Conservation (phyloP, 2,113 vertebrate species). For the Rhizomys pruinosus region DNA sequence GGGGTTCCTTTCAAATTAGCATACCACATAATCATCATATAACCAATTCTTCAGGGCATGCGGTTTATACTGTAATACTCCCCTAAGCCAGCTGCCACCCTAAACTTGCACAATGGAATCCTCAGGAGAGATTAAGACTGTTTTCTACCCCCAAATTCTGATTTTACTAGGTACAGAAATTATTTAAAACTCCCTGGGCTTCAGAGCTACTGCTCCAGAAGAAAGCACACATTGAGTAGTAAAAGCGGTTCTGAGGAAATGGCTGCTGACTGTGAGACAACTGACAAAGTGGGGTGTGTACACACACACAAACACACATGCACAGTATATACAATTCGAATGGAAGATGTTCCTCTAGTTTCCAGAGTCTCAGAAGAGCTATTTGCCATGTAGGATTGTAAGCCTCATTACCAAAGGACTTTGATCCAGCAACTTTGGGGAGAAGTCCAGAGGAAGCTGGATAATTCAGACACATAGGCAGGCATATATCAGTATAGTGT, state of each 20-base stretch:
- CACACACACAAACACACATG: neutral
- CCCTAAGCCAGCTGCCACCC: constrained; percentile 1
- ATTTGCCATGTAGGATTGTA: constrained; percentile 57
- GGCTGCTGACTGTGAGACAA: neutral
- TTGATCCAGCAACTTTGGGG: constrained; percentile 65
- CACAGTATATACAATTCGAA: constrained; percentile 12
- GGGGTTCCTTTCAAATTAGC: constrained; percentile 34
- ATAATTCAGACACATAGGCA: constrained; percentile 46
- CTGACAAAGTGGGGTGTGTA: no score
- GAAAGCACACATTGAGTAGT: neutral
- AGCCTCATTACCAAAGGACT: constrained; percentile 56
- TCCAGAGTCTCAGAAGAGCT: constrained; percentile 39
- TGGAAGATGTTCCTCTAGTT: constrained; percentile 3
- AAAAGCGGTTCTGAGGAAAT: constrained; percentile 26
- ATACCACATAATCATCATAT: neutral
- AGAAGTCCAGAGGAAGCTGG: constrained; percentile 58
- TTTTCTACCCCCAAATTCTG: neutral
- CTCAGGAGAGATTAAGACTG: neutral
- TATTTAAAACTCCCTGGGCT: constrained; percentile 5
- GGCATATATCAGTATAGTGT: neutral
- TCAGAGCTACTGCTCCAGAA: constrained; percentile 23
- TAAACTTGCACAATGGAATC: neutral
- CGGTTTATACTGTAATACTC: neutral
- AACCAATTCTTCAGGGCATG: neutral
- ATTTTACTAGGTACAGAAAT: constrained; percentile 16